Base-by-base conservation (phyloP, 1,140 invertebrate species). In the Drosophila nasuta region DNA sequence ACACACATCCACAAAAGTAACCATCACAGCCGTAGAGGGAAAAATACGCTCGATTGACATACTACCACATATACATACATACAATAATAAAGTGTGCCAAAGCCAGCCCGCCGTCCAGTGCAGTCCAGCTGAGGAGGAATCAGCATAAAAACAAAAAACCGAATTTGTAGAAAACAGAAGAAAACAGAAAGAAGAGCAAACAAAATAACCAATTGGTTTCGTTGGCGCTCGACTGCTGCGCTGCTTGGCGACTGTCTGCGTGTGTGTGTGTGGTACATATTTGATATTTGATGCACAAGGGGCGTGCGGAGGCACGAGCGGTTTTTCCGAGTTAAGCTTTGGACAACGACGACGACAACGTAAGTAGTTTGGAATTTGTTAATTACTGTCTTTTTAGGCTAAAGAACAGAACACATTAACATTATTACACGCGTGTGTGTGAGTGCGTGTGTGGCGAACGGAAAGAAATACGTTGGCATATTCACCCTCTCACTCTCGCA, bases 341-440 rank as follows among this genome's bases (percentile, higher is more conserved):
- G 77, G 85, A 89, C 83, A 89, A 87, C 83, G 85, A 88, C 86
- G 85, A 88, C 83, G 67, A 78, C 76, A 88, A 88, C 83, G 83
- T 88, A 83, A 88, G 83, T 88, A 70, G 71, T 33, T 87, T 82
- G 72, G 64, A 79, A 77, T 87, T 77, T 75, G 35, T 75, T 87
- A 87, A 87, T 78, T 81, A 57, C 59, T 45, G 56, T 57, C 49
- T 17, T 45, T 48, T 43, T 45, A 41, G 6, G 41, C 28, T 60
- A 48, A 41, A 51, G n/a, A 54, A 71, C 30, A 59, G 43, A 30
- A n/a, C n/a, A 63, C 28, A 49, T 38, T 8, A 38, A 8, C 35
- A 10, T 38, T 38, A 38, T 8, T 38, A 10, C 10, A 5, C 10
- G 35, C 7, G 30, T 8, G 30, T 38, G 13, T 41, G 17, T 38